A percentile compares a stretch with the other conserved stretches of the same genome.
phyloP scores from a whole-genome alignment of 2,797 vertebrate genomes.

The Nyctibius grandis region DNA sequence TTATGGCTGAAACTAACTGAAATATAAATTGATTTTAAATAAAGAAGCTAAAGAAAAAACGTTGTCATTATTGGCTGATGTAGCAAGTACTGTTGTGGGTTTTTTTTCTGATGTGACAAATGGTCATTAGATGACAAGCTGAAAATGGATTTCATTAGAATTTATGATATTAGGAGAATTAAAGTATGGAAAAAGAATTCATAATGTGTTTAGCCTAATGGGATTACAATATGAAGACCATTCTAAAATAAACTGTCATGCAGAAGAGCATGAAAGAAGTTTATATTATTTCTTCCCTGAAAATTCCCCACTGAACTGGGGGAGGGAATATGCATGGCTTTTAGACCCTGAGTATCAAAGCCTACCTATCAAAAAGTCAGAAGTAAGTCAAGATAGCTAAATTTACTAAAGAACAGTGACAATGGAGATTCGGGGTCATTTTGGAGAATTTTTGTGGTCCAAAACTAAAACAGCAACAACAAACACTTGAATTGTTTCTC shows the following conservation, averaged over 20 bases:
- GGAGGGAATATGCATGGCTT: neutral
- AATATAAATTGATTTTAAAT: conserved; percentile 42
- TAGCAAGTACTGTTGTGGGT: neutral
- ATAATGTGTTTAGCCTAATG: neutral
- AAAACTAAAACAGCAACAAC: neutral
- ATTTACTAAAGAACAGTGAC: neutral
- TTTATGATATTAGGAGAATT: neutral
- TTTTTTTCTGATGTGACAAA: neutral
- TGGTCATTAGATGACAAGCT: neutral
- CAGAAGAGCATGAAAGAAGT: neutral
- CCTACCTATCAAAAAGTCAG: neutral
- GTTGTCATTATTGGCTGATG: neutral
- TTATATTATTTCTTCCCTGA: neutral
- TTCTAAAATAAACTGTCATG: neutral
- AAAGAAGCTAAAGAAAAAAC: conserved; percentile 23
- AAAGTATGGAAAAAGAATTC: neutral
- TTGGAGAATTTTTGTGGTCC: neutral
- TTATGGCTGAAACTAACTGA: conserved; percentile 9
- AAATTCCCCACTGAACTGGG: neutral
- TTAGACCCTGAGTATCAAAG: neutral
- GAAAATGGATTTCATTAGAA: neutral
- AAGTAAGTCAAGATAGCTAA: neutral
- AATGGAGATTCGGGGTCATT: neutral
- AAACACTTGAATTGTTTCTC: neutral
- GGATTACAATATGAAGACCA: neutral